A percentile compares a stretch with the other conserved stretches of the same genome.
These are phyloP conservation scores for Podotricha telesiphe DNA, from an alignment of 2,888 invertebrate genomes.

Conservation along the genomic window DNA sequence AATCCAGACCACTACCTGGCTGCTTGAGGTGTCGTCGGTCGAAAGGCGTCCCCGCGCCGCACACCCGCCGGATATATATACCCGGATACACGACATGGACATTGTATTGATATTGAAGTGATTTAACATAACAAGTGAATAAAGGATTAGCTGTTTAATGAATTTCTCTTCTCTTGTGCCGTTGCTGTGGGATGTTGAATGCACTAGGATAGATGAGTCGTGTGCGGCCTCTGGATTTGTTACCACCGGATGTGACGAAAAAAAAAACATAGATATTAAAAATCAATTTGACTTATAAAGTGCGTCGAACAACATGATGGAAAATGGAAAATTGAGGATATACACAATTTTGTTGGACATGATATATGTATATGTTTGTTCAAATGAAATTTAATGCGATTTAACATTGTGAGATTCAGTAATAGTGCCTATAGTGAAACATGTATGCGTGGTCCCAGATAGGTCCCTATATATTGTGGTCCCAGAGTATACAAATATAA, in stretches of 20 bases:
- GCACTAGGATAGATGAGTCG: background rate
- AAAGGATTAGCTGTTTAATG: background rate
- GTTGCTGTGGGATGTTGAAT: background rate
- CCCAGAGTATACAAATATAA: too few relatives aligned
- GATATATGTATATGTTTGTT: background rate
- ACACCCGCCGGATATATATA: constrained; percentile 2
- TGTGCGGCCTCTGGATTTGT: constrained; percentile 3
- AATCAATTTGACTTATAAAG: background rate
- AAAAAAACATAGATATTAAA: background rate
- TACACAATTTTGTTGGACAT: background rate
- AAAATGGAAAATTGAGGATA: background rate
- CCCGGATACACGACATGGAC: background rate
- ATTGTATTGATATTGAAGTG: background rate
- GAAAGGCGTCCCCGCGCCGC: background rate
- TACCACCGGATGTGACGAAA: constrained; percentile 1
- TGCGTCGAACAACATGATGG: background rate
- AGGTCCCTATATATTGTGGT: background rate
- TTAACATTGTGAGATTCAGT: background rate
- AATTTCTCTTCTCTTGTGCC: background rate
- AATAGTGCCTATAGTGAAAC: background rate
- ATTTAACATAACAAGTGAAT: background rate
- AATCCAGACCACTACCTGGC: too few relatives aligned
- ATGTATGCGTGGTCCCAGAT: background rate
- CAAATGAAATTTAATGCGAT: background rate
- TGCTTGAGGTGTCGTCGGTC: too few relatives aligned